Conservation (phyloP, 2,888 invertebrate genomes). For the Ecliptopera silaceata region DNA sequence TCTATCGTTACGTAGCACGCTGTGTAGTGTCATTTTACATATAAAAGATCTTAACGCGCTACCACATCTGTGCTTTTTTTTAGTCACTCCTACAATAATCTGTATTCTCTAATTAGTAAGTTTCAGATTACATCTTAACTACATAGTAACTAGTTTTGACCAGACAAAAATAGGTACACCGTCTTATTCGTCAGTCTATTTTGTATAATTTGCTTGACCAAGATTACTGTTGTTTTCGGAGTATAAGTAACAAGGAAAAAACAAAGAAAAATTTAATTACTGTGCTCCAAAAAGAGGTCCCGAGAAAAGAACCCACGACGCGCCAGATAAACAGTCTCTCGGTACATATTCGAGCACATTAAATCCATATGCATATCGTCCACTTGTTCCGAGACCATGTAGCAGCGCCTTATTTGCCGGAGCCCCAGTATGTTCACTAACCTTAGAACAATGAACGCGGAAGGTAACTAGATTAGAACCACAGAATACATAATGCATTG, state of each 20-base stretch:
- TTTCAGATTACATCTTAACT: too few species aligned
- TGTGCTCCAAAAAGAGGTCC: slow-evolving; percentile 32
- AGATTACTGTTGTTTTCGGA: too few species aligned
- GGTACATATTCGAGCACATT: slow-evolving; percentile 29
- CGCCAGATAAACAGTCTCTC: slow-evolving; percentile 28
- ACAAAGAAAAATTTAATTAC: slow-evolving; percentile 16
- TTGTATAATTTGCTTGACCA: too few species aligned
- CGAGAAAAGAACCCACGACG: slow-evolving; percentile 28
- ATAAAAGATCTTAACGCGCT: slow-evolving; percentile 1
- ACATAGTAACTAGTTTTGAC: too few species aligned
- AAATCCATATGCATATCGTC: slow-evolving; percentile 26
- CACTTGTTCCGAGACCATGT: slow-evolving; percentile 16
- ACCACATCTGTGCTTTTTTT: not conserved
- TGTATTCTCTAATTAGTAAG: too few species aligned
- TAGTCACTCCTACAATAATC: too few species aligned
- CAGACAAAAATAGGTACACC: too few species aligned
- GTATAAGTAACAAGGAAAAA: not conserved
- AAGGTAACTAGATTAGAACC: not conserved
- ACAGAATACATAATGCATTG: not conserved
- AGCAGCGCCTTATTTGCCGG: slow-evolving; percentile 22
- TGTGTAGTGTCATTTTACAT: not conserved
- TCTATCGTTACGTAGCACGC: not conserved
- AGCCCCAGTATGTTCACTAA: slow-evolving; percentile 12
- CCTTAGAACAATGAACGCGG: slow-evolving; percentile 5
- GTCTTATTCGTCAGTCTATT: too few species aligned